Evolutionary conservation across 2,113 vertebrate genomes (phyloP), one percentile per base, ranked within the genome.

Genomic region (Aegithalos caudatus): DNA sequence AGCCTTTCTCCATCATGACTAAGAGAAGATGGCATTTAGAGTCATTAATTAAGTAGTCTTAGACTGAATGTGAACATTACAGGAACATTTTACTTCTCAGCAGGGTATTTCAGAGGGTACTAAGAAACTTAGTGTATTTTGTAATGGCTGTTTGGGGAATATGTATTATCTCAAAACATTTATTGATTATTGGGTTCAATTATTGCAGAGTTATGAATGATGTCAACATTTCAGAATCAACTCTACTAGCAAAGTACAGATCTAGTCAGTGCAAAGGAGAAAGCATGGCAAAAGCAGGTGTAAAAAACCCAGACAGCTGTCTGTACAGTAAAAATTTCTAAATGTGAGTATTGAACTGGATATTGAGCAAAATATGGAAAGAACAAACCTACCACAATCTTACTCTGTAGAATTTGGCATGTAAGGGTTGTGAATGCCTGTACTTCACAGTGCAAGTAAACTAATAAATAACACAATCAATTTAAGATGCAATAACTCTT

Each of bases 11-110:
- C 38, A 80, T 65, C 58, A 54, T 8, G 10, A 71, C 35, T 90
- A 50, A 95, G 66, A 90, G 47, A 85, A 85, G 66, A 90, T 23
- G 24, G 57, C 54, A 94, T 89, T 93, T 94, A 82, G 44, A 78
- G 58, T 50, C 42, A 73, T 82, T 87, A 92, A 95, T 95, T 88
- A 90, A 42, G 70, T 51, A 85, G 70, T 61, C 70, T 91, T 69
- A 74, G 38, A 70, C 44, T 50, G 57, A 89, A 91, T 54, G 40
- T 29, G 42, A 70, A 70, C 42, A 29, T 51, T 61, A 76, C 51
- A 69, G 33, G 29, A 92, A 77, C 33, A 70, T 82, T 89, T 94
- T 86, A 85, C 50, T 85, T 94, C 66, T 88, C 54, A 91, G 58
- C 62, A 80, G 35, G 20, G 7, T 70, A 91, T 66, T 80, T 89